phyloP scores from a whole-genome alignment of 2,888 invertebrate genomes.

The Adineta ricciae region DNA sequence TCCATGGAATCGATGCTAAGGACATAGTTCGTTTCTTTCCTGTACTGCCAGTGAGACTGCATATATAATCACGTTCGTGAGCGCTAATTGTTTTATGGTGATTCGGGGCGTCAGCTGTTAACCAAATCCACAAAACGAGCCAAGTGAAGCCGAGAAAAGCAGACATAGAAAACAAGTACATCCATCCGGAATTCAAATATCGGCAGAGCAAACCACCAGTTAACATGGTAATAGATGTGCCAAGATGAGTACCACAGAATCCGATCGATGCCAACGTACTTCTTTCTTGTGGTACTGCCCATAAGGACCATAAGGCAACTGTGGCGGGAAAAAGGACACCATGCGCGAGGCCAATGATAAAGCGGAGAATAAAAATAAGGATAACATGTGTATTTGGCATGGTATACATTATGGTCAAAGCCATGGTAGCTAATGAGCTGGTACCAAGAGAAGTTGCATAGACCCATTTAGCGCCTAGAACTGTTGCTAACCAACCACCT shows the following conservation, averaged over 20 bases:
- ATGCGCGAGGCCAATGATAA: neutral
- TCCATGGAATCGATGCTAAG: constrained; percentile 34
- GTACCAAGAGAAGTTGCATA: neutral
- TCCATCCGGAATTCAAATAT: neutral
- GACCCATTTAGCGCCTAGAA: neutral
- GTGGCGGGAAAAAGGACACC: constrained; percentile 14
- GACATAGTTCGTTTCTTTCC: neutral
- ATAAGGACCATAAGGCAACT: neutral
- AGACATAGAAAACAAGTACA: neutral
- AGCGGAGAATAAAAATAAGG: neutral
- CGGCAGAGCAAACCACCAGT: neutral
- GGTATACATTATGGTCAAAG: neutral
- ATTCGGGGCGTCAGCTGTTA: constrained; percentile 23
- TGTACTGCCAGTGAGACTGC: neutral
- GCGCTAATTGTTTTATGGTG: constrained; percentile 26
- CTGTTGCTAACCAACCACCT: constrained; percentile 13
- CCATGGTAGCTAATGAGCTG: neutral
- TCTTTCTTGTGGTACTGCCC: constrained; percentile 2
- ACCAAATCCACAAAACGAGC: constrained; percentile 9
- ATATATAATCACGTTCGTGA: constrained; percentile 7
- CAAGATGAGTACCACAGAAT: neutral
- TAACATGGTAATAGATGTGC: neutral
- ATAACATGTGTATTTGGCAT: neutral
- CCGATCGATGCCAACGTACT: neutral
- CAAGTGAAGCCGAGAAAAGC: constrained; percentile 24